Percentiles rank a stretch among this genome's conserved stretches.
Evolutionary conservation across 2,888 invertebrate species (phyloP).

Genomic region (Coelogynopora nodosa): DNA sequence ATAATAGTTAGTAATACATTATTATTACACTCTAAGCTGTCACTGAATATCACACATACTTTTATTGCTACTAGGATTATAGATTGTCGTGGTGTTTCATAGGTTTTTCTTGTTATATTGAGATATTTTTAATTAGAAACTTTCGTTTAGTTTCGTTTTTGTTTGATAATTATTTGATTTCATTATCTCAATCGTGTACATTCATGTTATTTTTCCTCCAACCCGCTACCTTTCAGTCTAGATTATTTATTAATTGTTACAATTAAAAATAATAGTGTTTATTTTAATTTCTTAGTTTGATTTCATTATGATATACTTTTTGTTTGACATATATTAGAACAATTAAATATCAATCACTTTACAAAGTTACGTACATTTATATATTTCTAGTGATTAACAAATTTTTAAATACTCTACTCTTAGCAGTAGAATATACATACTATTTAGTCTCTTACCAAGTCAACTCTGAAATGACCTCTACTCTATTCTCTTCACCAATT

Average conservation of each 20-base stretch:
- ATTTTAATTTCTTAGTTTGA: not conserved
- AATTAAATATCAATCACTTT: not conserved
- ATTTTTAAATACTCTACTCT: too few relatives aligned
- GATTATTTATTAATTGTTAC: not conserved
- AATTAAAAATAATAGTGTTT: not conserved
- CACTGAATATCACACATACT: too few relatives aligned
- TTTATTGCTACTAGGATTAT: too few relatives aligned
- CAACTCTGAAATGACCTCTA: not conserved
- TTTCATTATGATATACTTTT: not conserved
- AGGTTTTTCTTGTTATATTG: not conserved
- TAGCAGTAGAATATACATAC: not conserved
- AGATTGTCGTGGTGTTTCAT: not conserved
- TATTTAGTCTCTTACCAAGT: not conserved
- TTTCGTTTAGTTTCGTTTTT: not conserved
- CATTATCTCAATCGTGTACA: not conserved
- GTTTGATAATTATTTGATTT: not conserved
- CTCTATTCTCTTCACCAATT: not conserved
- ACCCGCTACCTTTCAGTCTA: not conserved
- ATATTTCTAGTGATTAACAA: not conserved
- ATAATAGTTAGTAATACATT: not conserved
- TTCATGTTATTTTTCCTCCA: not conserved
- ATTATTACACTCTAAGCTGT: too few relatives aligned
- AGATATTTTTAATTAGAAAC: not conserved
- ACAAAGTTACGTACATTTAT: not conserved
- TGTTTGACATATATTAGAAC: not conserved